Evolutionary conservation across 2,797 vertebrate genomes (phyloP).

Genomic region (Molossus alvarezi): DNA sequence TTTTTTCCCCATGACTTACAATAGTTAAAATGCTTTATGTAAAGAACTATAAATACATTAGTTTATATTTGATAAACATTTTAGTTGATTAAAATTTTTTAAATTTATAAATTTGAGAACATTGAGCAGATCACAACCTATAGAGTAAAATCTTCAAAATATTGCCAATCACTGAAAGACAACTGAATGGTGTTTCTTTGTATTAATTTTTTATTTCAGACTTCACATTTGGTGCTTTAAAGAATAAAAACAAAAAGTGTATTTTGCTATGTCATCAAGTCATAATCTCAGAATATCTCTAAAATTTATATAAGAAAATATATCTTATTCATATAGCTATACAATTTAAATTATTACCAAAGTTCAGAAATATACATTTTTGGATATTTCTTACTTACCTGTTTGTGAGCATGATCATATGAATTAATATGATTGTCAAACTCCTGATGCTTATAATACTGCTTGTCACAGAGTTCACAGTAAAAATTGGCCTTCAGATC

Average conservation of each 20-base stretch:
- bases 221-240: not conserved
- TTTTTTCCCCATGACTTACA: not conserved
- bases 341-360: not conserved
- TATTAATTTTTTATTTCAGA: constrained; percentile 8
- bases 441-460: constrained; percentile 98
- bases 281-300: not conserved
- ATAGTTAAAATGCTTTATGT: not conserved
- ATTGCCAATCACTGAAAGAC: not conserved
- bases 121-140: not conserved
- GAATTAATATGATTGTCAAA: constrained; percentile 99
- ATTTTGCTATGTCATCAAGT: not conserved
- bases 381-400: constrained; percentile 91
- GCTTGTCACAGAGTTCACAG: constrained; percentile 98
- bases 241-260: not conserved
- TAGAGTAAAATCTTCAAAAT: constrained; percentile 49
- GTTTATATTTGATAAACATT: not conserved
- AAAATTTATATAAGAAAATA: not conserved
- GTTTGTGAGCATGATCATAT: constrained; percentile 98
- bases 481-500: constrained; percentile 96
- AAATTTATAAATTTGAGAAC: not conserved
- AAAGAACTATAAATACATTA: not conserved
- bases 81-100: not conserved
- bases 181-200: not conserved
- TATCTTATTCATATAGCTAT: not conserved
- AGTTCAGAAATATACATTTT: not conserved